These are phyloP conservation scores for Baronia brevicornis DNA, from an alignment of 2,888 invertebrate species.

Conservation along the genomic window DNA sequence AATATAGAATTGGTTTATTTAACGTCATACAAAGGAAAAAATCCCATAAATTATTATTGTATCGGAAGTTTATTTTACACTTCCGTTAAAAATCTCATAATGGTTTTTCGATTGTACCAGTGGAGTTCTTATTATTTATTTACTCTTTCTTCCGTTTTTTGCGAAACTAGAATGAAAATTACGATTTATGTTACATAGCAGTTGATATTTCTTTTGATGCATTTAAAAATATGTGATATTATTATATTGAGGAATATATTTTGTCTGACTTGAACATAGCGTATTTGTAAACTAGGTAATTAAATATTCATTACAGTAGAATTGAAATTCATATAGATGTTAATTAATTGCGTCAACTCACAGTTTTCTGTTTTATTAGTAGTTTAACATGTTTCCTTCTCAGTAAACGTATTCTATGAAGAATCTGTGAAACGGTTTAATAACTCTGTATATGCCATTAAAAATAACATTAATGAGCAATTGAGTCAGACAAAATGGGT, in stretches of 20 bases:
- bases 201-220: slow-evolving; percentile 64
- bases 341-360: slow-evolving; percentile 20
- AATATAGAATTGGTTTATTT: slow-evolving; percentile 75
- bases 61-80: slow-evolving; percentile 66
- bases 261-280: slow-evolving; percentile 73
- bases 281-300: slow-evolving; percentile 50
- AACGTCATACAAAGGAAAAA: slow-evolving; percentile 69
- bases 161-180: slow-evolving; percentile 35
- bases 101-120: slow-evolving; percentile 74
- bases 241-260: slow-evolving; percentile 69
- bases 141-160: slow-evolving; percentile 49
- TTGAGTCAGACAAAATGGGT: slow-evolving; percentile 70
- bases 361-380: slow-evolving; percentile 20
- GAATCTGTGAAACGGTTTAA: slow-evolving; percentile 25
- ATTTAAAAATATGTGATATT: slow-evolving; percentile 75
- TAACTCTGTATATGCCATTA: slow-evolving; percentile 57
- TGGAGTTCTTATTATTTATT: slow-evolving; percentile 69
- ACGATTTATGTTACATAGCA: slow-evolving; percentile 31
- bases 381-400: slow-evolving; percentile 22
- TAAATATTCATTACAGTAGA: slow-evolving; percentile 36
- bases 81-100: slow-evolving; percentile 74
- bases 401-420: slow-evolving; percentile 20
- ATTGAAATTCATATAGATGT: slow-evolving; percentile 43
- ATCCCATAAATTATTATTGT: slow-evolving; percentile 74
- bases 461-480: slow-evolving; percentile 37